Evolutionary conservation across 2,797 vertebrate species (phyloP).

Genomic region (Pantherophis alleghaniensis): DNA sequence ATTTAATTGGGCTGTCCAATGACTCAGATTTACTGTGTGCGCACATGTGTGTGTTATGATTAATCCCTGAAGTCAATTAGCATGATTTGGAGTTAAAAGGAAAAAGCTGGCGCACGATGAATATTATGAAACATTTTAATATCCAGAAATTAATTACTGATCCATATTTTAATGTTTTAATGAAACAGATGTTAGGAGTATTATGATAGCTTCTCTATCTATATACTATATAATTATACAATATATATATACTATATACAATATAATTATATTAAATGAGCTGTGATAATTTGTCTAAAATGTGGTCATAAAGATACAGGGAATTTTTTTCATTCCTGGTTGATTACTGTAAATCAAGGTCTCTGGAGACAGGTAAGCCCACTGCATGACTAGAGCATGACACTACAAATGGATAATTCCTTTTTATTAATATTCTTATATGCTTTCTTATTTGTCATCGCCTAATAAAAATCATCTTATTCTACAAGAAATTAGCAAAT

Average conservation of each 20-base stretch:
- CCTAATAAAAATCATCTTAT: neutral
- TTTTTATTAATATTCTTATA: neutral
- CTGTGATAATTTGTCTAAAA: constrained; percentile 39
- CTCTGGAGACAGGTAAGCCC: neutral
- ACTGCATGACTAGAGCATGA: neutral
- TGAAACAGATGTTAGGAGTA: constrained; percentile 28
- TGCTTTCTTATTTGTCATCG: neutral
- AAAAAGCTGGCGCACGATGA: neutral
- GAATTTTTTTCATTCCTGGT: constrained; percentile 20
- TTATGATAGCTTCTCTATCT: neutral
- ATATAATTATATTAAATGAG: constrained; percentile 46
- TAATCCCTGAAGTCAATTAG: neutral
- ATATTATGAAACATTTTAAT: constrained; percentile 35
- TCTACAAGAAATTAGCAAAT: constrained; percentile 18
- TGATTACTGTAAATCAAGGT: neutral
- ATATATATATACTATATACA: neutral
- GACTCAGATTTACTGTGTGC: neutral
- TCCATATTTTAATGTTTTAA: constrained; percentile 24
- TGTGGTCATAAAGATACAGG: fast-evolving
- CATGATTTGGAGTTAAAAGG: neutral
- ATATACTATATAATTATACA: no score
- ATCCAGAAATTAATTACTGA: constrained; percentile 42
- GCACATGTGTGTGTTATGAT: neutral
- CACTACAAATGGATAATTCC: constrained; percentile 7
- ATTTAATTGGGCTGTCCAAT: neutral